Evolutionary conservation across 2,888 invertebrate species (phyloP).

Genomic region (Congeria kusceri): DNA sequence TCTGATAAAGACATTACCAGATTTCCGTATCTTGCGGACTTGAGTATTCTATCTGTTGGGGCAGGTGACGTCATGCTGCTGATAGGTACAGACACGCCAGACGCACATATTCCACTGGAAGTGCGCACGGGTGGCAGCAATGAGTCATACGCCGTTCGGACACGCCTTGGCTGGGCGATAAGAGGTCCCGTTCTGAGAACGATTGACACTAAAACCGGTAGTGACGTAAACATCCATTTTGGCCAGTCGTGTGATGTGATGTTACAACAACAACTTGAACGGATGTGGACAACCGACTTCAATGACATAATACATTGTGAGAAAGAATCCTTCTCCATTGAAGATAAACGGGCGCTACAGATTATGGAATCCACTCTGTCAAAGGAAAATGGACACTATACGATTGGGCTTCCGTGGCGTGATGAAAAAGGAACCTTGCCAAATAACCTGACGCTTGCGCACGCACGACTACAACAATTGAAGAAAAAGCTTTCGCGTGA

Average conservation of each 20-base stretch:
- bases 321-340: conserved; percentile 38
- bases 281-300: conserved; percentile 42
- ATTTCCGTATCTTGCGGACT: conserved; percentile 2
- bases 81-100: conserved; percentile 31
- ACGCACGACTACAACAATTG: conserved; percentile 33
- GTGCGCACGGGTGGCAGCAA: conserved; percentile 7
- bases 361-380: conserved; percentile 35
- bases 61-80: conserved; percentile 29
- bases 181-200: conserved; percentile 7
- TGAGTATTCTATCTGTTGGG: neutral
- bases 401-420: conserved; percentile 46
- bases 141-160: conserved; percentile 29
- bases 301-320: conserved; percentile 11
- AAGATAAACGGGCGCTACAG: conserved; percentile 28
- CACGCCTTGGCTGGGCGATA: conserved; percentile 31
- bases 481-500: conserved; percentile 33
- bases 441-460: conserved; percentile 32
- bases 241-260: neutral
- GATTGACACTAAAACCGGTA: neutral
- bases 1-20: conserved; percentile 2
- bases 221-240: neutral
- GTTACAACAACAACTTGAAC: conserved; percentile 26
- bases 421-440: conserved; percentile 25
- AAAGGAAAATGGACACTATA: conserved; percentile 39
- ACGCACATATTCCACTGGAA: conserved; percentile 26